Base-by-base conservation (phyloP, 2,888 invertebrate species). In the Prenolepis imparis region DNA sequence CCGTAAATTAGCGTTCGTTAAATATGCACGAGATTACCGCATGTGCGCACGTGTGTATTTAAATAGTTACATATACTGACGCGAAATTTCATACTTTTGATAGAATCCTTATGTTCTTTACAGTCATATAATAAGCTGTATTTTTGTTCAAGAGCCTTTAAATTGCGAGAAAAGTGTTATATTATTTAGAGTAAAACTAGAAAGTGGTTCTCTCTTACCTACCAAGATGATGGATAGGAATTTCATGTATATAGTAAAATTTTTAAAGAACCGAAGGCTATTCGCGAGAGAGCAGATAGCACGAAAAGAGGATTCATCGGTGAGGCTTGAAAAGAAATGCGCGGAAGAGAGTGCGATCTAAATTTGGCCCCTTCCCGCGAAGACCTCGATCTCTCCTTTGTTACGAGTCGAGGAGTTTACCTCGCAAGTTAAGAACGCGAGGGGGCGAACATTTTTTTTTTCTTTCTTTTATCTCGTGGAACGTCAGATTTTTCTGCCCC, bases 331-430 rank as follows among this genome's bases (percentile, higher is more conserved):
- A 72, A 59, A 72, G 59, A 44, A 57, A 41, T 41, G 0, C 15
- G 66, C 55, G 67, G n/a, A 55, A 32, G 28, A 59, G 59, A 28
- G 68, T 24, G 18, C 73, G 59, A 78, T 70, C 70, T 44, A 68
- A 44, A 70, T 78, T 44, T 18, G 59, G 36, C 5, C 5, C 52
- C 72, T 57, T 52, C 1, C 11, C 28, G 32, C 63, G 18, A n/a
- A 39, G 64, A 64, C 64, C n/a, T 21, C 77, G 41, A 78, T 57
- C 57, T 28, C 15, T 57, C 41, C 21, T 57, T 57, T 78, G 41
- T 59, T 57, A 66, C 24, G 41, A 66, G 39, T 36, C 36, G 70
- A 70, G 32, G 12, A 59, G 24, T 57, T 57, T 41, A 1, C 18
- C 41, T 44, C 41, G n/a, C 11, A n/a, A 67, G 55, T 77, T 63